A percentile compares a stretch with the other conserved stretches of the same genome.
phyloP scores from a whole-genome alignment of 2,888 invertebrate genomes.

The Aphodius sticticus region DNA sequence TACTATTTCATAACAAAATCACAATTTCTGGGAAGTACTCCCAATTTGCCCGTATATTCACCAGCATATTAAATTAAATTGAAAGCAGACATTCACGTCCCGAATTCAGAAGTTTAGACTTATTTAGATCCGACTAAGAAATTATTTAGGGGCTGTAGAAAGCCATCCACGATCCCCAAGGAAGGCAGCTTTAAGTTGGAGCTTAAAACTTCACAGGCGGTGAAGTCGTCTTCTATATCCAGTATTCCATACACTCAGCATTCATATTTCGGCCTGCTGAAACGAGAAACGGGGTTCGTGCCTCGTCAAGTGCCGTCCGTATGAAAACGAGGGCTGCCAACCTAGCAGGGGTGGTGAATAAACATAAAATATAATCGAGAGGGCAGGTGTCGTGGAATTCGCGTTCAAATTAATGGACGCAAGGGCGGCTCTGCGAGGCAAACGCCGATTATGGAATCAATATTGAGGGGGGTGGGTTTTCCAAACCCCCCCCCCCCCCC shows the following conservation, averaged over 20 bases:
- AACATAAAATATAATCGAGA: slow-evolving; percentile 4
- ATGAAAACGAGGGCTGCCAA: background rate
- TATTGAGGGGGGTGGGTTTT: background rate
- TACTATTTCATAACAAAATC: no score
- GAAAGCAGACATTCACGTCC: no score
- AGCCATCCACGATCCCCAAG: no score
- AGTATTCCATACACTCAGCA: background rate
- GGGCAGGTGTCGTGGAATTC: background rate
- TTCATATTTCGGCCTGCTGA: background rate
- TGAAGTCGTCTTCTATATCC: no score
- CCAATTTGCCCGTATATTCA: no score
- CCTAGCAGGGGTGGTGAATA: background rate
- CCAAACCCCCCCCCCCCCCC: background rate
- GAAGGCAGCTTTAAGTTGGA: no score
- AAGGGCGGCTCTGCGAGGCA: background rate
- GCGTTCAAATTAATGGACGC: background rate
- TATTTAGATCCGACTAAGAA: no score
- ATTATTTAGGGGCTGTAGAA: no score
- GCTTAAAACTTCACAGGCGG: no score
- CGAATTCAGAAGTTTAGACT: no score
- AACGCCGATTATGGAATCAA: slow-evolving; percentile 4
- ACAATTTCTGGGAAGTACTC: no score
- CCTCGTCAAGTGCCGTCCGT: background rate
- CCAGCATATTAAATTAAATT: no score
- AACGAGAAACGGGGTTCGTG: background rate